Evolutionary conservation across 30 jellyfish, hydroid and myxozoan genomes (phyloP), one percentile per base, ranked within the genome.

Genomic region (Hydractinia echinata): DNA sequence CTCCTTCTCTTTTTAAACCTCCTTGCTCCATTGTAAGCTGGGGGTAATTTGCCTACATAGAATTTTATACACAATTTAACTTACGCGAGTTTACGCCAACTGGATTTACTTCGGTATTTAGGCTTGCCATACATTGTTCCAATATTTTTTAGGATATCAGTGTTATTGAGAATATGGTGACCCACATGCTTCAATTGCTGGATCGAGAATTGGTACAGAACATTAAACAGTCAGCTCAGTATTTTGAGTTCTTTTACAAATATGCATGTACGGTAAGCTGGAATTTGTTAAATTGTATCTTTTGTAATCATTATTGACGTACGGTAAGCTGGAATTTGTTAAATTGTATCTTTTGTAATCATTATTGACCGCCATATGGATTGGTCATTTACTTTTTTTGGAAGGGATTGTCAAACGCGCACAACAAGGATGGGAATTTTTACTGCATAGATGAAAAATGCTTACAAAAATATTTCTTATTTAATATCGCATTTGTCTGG

Each of bases 171-270:
- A 66, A 76, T 39, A 73, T 92, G 72, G 66, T 92, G 10, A 81
- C 83, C 14, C 98, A 87, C 55, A 74, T 92, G 7, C 82, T 92
- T 7, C 88, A 76, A 16, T 70, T 92, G 87, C 79, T 92, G 20
- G 96, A 86, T 21, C 85, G 90, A 4, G 82, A 88, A 6, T 89
- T 87, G 39, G 72, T 72, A 72, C 81, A 74, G 70, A 66, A 82
- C 56, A 66, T 89, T 76, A 64, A 87, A 50, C 96, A 86, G 16
- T 70, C 95, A 81, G 56, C 87, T 49, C 96, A 92, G 60, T 92
- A 86, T 58, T 92, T 92, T 77, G 87, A 74, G 70, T 84, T 92
- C 83, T 87, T 92, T 72, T 88, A 83, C 61, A 77, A 73, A 78
- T 92, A 73, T 55, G 86, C 95, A 7, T 44, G 85, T 55, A 74